phyloP scores from a whole-genome alignment of 2,797 vertebrate species.

The Tamandua tetradactyla region DNA sequence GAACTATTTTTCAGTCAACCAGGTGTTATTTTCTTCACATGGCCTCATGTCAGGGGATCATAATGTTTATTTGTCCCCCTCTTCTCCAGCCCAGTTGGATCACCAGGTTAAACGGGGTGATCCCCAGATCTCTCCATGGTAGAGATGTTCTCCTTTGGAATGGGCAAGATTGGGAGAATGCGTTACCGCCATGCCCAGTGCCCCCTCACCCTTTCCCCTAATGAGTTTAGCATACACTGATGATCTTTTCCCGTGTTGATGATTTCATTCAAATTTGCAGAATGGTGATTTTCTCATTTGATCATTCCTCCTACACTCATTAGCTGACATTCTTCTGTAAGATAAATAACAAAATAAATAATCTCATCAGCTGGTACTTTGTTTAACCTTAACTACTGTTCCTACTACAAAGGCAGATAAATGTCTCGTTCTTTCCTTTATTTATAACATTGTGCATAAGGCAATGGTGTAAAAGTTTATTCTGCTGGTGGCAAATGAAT shows the following conservation, averaged over 20 bases:
- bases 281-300: slow-evolving; percentile 6
- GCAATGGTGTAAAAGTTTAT: background rate
- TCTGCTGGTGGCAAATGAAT: background rate
- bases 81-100: background rate
- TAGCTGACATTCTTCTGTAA: background rate
- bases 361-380: background rate
- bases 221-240: slow-evolving; percentile 2
- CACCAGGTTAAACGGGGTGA: background rate
- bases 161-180: background rate
- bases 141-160: background rate
- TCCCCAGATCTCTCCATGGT: background rate
- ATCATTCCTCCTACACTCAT: background rate
- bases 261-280: background rate
- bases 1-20: background rate
- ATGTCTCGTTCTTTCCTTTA: background rate
- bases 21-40: background rate
- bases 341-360: background rate
- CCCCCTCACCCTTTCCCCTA: background rate
- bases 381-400: background rate
- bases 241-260: background rate
- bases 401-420: background rate
- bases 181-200: background rate
- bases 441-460: background rate
- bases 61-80: background rate
- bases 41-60: background rate